phyloP scores from a whole-genome alignment of 2,113 vertebrate genomes.

The human (Homo sapiens) region GRCh38 chr6:2770001-2770500 shows the following conservation, averaged over 20 bases:
- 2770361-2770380: conserved; percentile 90
- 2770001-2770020: not conserved
- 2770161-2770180: conserved; percentile 98
- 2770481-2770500: conserved; percentile 45
- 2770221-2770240: conserved; percentile 96
- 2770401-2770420: conserved; percentile 82
- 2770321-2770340: conserved; percentile 79
- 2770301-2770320: conserved; percentile 82
- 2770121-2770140: conserved; percentile 95
- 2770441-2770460: conserved; percentile 27
- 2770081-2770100: conserved; percentile 79
- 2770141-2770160: conserved; percentile 96
- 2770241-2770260: conserved; percentile 93
- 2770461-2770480: conserved; percentile 52
- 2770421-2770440: conserved; percentile 77
- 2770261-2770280: conserved; percentile 91
- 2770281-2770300: conserved; percentile 89
- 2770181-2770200: conserved; percentile 99
- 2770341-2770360: conserved; percentile 80
- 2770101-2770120: conserved; percentile 88
- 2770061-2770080: conserved; percentile 75
- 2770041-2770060: conserved; percentile 76
- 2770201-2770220: conserved; percentile 95
- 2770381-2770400: conserved; percentile 80
- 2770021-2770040: not conserved